phyloP scores from a whole-genome alignment of 2,113 vertebrate genomes.

The Phyllostomus discolor region DNA sequence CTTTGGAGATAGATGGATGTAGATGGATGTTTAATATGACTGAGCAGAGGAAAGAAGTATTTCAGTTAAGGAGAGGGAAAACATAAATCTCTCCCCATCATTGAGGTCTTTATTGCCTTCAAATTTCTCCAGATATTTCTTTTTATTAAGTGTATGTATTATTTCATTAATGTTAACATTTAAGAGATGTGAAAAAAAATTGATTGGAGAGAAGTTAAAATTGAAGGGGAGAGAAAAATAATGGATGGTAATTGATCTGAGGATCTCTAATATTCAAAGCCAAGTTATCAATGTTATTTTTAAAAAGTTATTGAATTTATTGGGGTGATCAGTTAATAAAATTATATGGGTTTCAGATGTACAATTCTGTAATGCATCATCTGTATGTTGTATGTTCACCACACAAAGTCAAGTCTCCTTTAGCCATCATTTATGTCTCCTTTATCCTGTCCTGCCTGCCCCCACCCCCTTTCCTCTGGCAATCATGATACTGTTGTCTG shows the following conservation, averaged over 20 bases:
- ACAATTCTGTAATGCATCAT: not conserved
- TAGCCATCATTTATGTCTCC: not conserved
- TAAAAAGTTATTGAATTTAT: not conserved
- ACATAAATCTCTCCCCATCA: not conserved
- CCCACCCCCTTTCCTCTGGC: not conserved
- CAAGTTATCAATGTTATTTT: not conserved
- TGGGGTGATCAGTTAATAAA: not conserved
- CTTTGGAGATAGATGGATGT: not conserved
- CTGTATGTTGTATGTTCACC: not conserved
- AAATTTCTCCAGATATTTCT: not conserved
- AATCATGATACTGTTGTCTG: not conserved
- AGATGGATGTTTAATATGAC: not conserved
- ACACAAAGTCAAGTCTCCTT: not conserved
- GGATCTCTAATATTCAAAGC: not conserved
- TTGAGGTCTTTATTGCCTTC: not conserved
- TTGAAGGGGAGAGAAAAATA: not conserved
- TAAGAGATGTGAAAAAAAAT: not conserved
- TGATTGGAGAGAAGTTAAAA: not conserved
- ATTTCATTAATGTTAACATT: not conserved
- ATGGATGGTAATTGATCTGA: not conserved
- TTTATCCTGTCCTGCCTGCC: not conserved
- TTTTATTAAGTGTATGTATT: not conserved
- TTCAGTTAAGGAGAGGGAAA: not conserved
- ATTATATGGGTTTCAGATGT: not conserved
- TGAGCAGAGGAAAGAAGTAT: not conserved